Percentiles rank a stretch among this genome's conserved stretches.
Evolutionary conservation across 2,888 invertebrate species (phyloP).

Genomic region (Flexamia atlantica): DNA sequence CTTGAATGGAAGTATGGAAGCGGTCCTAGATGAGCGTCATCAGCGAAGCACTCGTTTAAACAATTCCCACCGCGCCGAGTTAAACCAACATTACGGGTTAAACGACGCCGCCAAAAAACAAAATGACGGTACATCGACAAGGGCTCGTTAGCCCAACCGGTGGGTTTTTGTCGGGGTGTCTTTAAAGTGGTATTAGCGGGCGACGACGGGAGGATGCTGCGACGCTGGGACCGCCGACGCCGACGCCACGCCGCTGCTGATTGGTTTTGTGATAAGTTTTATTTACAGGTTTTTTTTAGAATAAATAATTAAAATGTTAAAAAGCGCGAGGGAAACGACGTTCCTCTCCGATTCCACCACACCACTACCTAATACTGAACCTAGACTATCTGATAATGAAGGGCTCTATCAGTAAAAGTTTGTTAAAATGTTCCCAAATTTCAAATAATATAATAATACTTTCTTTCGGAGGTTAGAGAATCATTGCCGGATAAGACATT

Average conservation of each 20-base stretch:
- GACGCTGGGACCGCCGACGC: background rate
- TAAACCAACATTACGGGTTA: slow-evolving; percentile 58
- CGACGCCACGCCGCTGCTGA: background rate
- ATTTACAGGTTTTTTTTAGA: no score
- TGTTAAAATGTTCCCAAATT: no score
- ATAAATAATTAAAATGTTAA: no score
- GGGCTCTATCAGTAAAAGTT: no score
- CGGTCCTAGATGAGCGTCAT: slow-evolving; percentile 43
- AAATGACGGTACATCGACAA: slow-evolving; percentile 54
- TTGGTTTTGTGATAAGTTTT: no score
- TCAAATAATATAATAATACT: no score
- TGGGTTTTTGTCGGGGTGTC: slow-evolving; percentile 48
- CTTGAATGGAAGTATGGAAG: slow-evolving; percentile 17
- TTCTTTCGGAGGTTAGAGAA: no score
- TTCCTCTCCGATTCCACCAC: no score
- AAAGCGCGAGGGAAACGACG: no score
- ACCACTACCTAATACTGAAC: no score
- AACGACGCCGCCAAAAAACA: slow-evolving; percentile 55
- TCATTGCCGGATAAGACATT: no score
- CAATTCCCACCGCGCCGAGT: slow-evolving; percentile 46
- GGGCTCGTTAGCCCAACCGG: slow-evolving; percentile 53
- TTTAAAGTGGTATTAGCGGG: slow-evolving; percentile 53
- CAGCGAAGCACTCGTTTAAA: slow-evolving; percentile 57
- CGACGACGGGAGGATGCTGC: background rate
- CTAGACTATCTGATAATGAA: no score